Conservation (phyloP, 2,113 vertebrate species). For the Melospiza georgiana region DNA sequence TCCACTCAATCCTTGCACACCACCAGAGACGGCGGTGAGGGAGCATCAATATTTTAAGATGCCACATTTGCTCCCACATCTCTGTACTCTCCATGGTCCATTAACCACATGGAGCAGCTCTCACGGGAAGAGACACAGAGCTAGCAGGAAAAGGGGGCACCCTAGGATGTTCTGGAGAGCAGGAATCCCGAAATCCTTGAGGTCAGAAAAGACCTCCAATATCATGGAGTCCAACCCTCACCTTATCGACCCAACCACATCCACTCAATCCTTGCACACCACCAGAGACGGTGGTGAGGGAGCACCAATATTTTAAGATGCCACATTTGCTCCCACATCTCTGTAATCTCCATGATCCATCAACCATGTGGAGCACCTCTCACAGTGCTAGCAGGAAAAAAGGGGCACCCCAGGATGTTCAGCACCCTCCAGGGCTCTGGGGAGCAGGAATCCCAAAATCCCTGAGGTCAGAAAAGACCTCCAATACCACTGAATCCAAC, state of each 20-base stretch:
- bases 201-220: background rate
- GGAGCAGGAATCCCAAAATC: background rate
- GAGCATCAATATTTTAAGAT: constrained; percentile 13
- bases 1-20: background rate
- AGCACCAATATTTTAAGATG: constrained; percentile 12
- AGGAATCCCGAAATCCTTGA: background rate
- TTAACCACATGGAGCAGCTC: rapidly evolving
- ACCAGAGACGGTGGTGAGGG: background rate
- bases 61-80: background rate
- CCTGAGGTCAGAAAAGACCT: background rate
- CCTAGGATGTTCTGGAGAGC: background rate
- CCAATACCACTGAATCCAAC: background rate
- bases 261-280: background rate
- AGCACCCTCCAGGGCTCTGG: too few relatives aligned
- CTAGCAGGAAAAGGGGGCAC: rapidly evolving
- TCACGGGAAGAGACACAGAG: rapidly evolving
- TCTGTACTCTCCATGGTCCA: background rate
- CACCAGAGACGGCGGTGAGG: background rate
- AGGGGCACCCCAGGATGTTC: too few relatives aligned
- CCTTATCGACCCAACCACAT: rapidly evolving
- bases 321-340: background rate
- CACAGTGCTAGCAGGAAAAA: rapidly evolving
- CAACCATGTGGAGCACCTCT: rapidly evolving
- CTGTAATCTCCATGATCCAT: background rate
- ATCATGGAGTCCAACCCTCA: background rate